Evolutionary conservation across 2,113 vertebrate species (phyloP).

Genomic region (Sinocyclocheilus anophthalmus): DNA sequence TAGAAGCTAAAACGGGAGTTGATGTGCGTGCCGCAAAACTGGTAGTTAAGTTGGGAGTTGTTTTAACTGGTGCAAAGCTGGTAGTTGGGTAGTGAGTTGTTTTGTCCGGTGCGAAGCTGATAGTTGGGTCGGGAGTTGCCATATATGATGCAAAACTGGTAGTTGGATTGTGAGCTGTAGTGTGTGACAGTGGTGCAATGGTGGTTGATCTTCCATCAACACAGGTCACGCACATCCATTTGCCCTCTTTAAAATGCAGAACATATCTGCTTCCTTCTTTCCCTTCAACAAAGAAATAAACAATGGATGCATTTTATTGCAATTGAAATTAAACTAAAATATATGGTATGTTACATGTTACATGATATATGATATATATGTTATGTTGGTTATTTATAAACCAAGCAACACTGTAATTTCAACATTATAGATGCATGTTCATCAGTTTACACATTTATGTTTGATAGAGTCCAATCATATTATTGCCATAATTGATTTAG

Average conservation of each 20-base stretch:
- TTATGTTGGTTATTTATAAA: background rate
- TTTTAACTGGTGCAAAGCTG: rapidly evolving
- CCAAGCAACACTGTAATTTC: background rate
- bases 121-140: background rate
- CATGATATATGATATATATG: background rate
- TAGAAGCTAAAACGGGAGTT: rapidly evolving
- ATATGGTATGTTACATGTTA: no score
- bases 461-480: background rate
- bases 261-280: background rate
- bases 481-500: background rate
- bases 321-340: background rate
- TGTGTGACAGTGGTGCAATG: background rate
- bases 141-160: background rate
- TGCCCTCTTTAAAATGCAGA: background rate
- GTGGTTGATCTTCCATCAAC: background rate
- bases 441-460: background rate
- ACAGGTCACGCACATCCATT: background rate
- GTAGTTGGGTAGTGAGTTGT: no score
- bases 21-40: background rate
- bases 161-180: background rate
- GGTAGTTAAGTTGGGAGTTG: background rate
- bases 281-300: background rate
- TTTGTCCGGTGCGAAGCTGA: background rate
- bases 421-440: background rate
- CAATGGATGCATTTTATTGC: background rate